phyloP scores from a whole-genome alignment of 2,888 invertebrate species.

The Rotaria magnacalcarata region DNA sequence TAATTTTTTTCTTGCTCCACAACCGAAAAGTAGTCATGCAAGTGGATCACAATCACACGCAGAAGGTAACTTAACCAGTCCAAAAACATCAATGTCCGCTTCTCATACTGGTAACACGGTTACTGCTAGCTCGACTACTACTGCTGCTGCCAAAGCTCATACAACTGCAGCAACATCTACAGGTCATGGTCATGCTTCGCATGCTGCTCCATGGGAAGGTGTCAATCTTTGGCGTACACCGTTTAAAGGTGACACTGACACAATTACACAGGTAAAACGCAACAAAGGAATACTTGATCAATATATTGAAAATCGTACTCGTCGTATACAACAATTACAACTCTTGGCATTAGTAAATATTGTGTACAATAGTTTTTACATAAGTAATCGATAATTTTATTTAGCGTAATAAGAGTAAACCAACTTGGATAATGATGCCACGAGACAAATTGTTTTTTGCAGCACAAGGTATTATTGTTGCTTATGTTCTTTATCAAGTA shows the following conservation, averaged over 20 bases:
- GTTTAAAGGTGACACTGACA: slow-evolving; percentile 29
- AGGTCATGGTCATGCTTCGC: background rate
- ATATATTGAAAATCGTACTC: slow-evolving; percentile 1
- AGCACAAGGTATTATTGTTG: background rate
- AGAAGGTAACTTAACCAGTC: background rate
- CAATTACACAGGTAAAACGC: slow-evolving; percentile 5
- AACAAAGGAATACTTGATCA: background rate
- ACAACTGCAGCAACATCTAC: background rate
- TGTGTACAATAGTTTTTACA: background rate
- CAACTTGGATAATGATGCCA: background rate
- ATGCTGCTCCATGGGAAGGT: background rate
- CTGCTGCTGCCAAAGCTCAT: background rate
- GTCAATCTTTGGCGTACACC: slow-evolving; percentile 25
- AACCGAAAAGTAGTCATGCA: background rate
- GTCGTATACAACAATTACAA: slow-evolving; percentile 11
- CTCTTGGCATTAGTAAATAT: background rate
- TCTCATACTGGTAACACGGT: background rate
- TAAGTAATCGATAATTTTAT: too few relatives aligned
- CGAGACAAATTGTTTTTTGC: background rate
- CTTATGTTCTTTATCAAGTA: background rate
- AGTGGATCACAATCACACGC: background rate
- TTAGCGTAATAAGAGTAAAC: background rate
- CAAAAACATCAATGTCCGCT: too few relatives aligned
- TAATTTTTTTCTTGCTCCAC: background rate
- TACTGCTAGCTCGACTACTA: background rate